phyloP scores from a whole-genome alignment of 2,113 vertebrate species.

The Terrapene triunguis region DNA sequence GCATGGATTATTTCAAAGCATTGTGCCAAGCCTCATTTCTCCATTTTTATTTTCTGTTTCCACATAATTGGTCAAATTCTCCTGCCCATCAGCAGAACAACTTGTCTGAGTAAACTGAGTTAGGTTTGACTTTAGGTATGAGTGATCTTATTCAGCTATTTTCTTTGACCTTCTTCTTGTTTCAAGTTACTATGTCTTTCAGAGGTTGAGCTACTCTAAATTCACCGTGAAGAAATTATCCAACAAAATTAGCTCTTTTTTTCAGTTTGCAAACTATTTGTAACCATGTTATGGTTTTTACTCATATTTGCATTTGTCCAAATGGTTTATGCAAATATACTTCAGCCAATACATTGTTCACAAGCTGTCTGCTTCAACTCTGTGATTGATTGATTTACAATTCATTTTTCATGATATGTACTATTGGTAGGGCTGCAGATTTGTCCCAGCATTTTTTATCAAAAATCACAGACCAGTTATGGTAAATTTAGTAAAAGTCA shows the following conservation, averaged over 20 bases:
- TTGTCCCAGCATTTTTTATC: not conserved
- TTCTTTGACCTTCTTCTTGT: not conserved
- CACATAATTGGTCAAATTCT: not conserved
- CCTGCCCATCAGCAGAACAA: not conserved
- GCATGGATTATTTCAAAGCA: not conserved
- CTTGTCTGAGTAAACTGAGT: not conserved
- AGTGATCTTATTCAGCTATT: conserved; percentile 11
- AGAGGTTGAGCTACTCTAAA: not conserved
- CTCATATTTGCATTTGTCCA: not conserved
- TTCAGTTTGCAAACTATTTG: not conserved
- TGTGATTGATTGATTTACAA: not conserved
- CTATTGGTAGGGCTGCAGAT: not conserved
- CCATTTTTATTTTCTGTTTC: not conserved
- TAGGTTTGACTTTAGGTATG: not conserved
- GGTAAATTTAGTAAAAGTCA: not conserved
- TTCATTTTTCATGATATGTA: not conserved
- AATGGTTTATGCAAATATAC: not conserved
- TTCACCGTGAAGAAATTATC: not conserved
- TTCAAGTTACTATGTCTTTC: not conserved
- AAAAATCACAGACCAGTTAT: not conserved
- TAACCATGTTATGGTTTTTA: not conserved
- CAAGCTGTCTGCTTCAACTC: not conserved
- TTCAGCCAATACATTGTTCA: not conserved
- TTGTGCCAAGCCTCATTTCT: not conserved
- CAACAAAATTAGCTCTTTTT: not conserved